phyloP scores from a whole-genome alignment of 2,888 invertebrate species.

The Trisateles emortualis region DNA sequence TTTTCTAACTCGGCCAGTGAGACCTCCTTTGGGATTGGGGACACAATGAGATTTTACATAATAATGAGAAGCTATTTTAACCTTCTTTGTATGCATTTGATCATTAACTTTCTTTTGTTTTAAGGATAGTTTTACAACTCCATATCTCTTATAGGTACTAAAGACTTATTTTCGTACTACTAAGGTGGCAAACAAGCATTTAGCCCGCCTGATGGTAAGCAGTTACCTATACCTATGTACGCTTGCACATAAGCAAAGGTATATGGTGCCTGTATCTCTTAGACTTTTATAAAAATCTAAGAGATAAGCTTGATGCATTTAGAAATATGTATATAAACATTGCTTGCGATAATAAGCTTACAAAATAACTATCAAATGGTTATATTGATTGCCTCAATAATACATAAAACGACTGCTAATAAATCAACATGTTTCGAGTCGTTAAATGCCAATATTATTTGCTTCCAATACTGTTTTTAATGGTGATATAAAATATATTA shows the following conservation, averaged over 20 bases:
- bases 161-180: too few relatives aligned
- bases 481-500: background rate
- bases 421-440: conserved; percentile 18
- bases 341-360: background rate
- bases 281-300: too few relatives aligned
- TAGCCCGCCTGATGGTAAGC: too few relatives aligned
- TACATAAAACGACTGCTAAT: conserved; percentile 18
- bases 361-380: background rate
- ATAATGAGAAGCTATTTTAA: conserved; percentile 66
- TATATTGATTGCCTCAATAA: conserved; percentile 26
- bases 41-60: conserved; percentile 76
- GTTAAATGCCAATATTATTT: conserved; percentile 2
- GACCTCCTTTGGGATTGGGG: conserved; percentile 63
- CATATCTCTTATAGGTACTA: background rate
- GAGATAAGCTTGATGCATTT: conserved; percentile 12
- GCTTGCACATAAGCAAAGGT: too few relatives aligned
- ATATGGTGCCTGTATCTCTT: too few relatives aligned
- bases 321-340: background rate
- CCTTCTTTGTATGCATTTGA: conserved; percentile 47
- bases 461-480: background rate
- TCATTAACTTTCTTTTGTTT: conserved; percentile 15
- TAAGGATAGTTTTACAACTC: background rate
- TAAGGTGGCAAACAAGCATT: too few relatives aligned
- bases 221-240: too few relatives aligned
- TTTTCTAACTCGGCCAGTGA: conserved; percentile 58